These are phyloP conservation scores for Drosophila greeni DNA, from an alignment of 2,888 invertebrate genomes.

Conservation along the genomic window DNA sequence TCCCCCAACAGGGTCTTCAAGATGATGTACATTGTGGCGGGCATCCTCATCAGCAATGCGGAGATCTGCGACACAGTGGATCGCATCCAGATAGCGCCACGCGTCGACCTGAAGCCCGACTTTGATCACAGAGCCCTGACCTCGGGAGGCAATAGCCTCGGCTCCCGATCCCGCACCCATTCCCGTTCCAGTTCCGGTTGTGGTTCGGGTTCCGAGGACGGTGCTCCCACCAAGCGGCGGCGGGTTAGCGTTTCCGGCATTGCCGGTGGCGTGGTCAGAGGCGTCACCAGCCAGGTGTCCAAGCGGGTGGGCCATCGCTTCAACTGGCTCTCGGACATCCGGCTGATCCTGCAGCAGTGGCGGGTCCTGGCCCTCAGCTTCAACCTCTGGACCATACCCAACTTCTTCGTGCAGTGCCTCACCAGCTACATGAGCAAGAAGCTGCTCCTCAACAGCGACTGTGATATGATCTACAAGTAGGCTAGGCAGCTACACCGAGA, in stretches of 20 bases:
- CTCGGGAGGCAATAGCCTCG: slow-evolving; percentile 15
- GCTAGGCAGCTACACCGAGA: slow-evolving; percentile 44
- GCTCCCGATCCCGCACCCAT: slow-evolving; percentile 26
- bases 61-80: slow-evolving; percentile 77
- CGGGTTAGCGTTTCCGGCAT: slow-evolving; percentile 56
- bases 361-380: slow-evolving; percentile 54
- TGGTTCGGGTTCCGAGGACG: slow-evolving; percentile 11
- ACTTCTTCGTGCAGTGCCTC: slow-evolving; percentile 63
- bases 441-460: slow-evolving; percentile 72
- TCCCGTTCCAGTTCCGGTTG: slow-evolving; percentile 27
- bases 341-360: slow-evolving; percentile 53
- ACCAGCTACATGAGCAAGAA: slow-evolving; percentile 68
- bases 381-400: slow-evolving; percentile 73
- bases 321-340: slow-evolving; percentile 61
- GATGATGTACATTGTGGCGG: slow-evolving; percentile 77
- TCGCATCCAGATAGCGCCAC: slow-evolving; percentile 75
- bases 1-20: slow-evolving; percentile 71
- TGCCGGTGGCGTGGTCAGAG: slow-evolving; percentile 55
- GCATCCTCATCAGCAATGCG: slow-evolving; percentile 76
- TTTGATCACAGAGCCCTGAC: slow-evolving; percentile 23
- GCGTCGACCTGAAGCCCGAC: slow-evolving; percentile 66
- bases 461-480: slow-evolving; percentile 75
- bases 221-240: slow-evolving; percentile 33
- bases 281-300: slow-evolving; percentile 51
- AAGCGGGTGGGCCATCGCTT: slow-evolving; percentile 51